Conservation (phyloP, 1,140 invertebrate species). For the Octopus sinensis region DNA sequence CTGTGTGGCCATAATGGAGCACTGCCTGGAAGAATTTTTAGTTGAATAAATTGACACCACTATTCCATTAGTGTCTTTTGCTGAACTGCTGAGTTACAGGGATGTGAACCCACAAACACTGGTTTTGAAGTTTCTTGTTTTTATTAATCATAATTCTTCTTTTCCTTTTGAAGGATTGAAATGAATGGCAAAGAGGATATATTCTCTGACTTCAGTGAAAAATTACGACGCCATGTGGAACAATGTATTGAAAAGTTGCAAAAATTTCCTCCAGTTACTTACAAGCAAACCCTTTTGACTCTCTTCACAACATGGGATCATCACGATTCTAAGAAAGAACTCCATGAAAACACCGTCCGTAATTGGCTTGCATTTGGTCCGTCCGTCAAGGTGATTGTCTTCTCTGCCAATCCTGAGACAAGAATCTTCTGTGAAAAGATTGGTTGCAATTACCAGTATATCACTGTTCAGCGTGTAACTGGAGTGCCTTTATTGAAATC, state of each 20-base stretch:
- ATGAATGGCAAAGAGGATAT: neutral
- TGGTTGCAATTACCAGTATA: constrained; percentile 25
- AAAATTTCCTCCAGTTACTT: neutral
- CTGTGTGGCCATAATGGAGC: too few species aligned
- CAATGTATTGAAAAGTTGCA: neutral
- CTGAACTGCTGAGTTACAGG: too few species aligned
- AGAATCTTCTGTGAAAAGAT: constrained; percentile 16
- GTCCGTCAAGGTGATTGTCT: constrained; percentile 30
- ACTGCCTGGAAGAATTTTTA: too few species aligned
- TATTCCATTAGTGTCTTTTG: too few species aligned
- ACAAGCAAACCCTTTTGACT: constrained; percentile 26
- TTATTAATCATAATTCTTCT: too few species aligned
- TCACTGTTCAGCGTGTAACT: constrained; percentile 6
- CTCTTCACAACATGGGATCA: constrained; percentile 36
- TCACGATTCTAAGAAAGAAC: constrained; percentile 25
- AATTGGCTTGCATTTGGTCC: constrained; percentile 37
- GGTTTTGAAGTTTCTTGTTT: too few species aligned
- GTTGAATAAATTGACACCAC: too few species aligned
- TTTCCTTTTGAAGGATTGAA: neutral
- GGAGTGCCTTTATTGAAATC: constrained; percentile 33
- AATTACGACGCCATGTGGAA: neutral
- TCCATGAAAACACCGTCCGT: constrained; percentile 34
- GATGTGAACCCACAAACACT: too few species aligned
- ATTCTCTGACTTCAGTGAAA: constrained; percentile 6
- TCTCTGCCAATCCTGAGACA: constrained; percentile 27